Evolutionary conservation across 2,797 vertebrate species (phyloP).

Genomic region (Molossus molossus): DNA sequence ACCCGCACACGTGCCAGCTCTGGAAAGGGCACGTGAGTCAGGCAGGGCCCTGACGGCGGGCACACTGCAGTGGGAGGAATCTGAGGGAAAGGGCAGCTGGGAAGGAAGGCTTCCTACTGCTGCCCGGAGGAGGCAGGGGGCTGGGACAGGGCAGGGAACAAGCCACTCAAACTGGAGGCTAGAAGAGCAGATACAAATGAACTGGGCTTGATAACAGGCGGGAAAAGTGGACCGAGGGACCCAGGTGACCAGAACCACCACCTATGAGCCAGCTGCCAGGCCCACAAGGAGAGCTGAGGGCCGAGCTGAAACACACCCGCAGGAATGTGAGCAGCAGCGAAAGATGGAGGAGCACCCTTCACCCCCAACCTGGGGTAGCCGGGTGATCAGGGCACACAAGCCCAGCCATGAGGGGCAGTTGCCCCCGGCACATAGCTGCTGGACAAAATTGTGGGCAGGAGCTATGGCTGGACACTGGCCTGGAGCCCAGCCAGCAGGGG

Average conservation of each 20-base stretch:
- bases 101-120: background rate
- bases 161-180: background rate
- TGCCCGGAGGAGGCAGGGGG: accelerated
- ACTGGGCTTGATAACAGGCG: background rate
- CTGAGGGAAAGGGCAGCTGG: background rate
- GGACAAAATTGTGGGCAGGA: background rate
- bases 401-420: background rate
- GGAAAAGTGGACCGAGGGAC: background rate
- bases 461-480: background rate
- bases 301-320: background rate
- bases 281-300: background rate
- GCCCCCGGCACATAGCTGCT: background rate
- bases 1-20: background rate
- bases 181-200: background rate
- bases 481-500: background rate
- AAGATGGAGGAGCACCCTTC: background rate
- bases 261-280: background rate
- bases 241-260: background rate
- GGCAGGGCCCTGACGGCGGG: background rate
- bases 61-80: background rate
- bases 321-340: background rate
- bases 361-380: no score
- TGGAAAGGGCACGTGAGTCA: background rate
- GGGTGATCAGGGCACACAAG: background rate
- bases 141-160: no score